Evolutionary conservation across 37 sponge, comb jelly and placozoan genomes (phyloP), one percentile per base, ranked within the genome.

Genomic region (Agelas oroides): DNA sequence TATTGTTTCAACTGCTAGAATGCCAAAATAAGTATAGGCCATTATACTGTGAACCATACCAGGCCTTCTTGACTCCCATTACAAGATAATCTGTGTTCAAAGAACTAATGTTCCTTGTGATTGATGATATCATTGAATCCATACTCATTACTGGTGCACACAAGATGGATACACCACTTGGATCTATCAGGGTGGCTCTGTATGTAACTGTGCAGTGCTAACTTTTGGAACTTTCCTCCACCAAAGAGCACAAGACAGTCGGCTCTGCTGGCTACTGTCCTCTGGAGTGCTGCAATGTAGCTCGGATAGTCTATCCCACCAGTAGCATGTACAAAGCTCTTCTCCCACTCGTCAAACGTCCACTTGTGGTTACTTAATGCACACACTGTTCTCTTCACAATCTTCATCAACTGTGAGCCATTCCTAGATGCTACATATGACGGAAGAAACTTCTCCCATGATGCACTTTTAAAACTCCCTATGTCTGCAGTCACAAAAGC

Each of bases 211-310:
- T 60, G 38, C 38, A 77, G 17, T 35, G 78, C 63, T 16, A 77
- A 8, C 24, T 34, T 25, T 31, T 77, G 78, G 61, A 77, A 77
- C 1, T 1, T 14, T 1, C 78, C 78, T 60, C 78, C 78, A 16
- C 78, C 78, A 31, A 77, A 6, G 21, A 77, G 78, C 46, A 77
- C 65, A 35, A 77, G 61, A 40, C 78, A 77, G 8, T n/a, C 39
- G 21, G 78, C 39, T 34, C 60, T 75, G 19, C 76, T 75, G 46
- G 78, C 78, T 20, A 77, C 15, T 24, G 25, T 59, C 33, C 78
- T 77, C 65, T 77, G 78, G 11, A 77, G 64, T 32, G 78, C 78
- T 38, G 78, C 78, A 57, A 77, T 59, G 64, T 77, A 77, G 18
- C 78, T 64, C 17, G 24, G 2, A 18, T 34, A 30, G 12, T 33